Base-by-base conservation (phyloP, 1,140 invertebrate species). In the Anastrepha obliqua region DNA sequence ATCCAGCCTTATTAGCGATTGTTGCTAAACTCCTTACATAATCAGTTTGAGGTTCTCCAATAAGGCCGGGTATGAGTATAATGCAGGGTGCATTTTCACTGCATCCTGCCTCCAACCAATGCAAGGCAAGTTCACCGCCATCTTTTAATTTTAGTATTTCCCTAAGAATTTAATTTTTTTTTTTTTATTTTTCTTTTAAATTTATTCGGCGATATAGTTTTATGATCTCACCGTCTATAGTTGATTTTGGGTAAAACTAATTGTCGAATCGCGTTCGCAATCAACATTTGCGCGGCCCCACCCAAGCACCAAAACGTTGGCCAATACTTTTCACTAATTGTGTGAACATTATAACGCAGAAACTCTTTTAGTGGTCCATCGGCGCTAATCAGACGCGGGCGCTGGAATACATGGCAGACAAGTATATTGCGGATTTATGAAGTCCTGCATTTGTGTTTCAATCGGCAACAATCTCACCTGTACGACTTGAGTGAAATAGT, bases 91-190 rank as follows among this genome's bases (percentile, higher is more conserved):
- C 93, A 42, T 87, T 39, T 88, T 94, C 93, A 17, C 91, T 88
- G 86, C 93, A 94, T 88, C 93, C 90, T 59, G 94, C 88, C 85
- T 94, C 94, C 20, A 93, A 91, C 97, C 97, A 98, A 93, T 98
- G 97, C 85, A 98, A 93, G 8, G 96, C 96, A 17, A 98, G 95
- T 93, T 97, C 95, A 11, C 97, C 97, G 44, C 97, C 97, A 94
- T 98, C 97, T 59, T 95, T 94, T 87, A 97, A 93, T 65, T 93
- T 93, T 88, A 98, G 90, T 88, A 97, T 94, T 94, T 97, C 96
- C 89, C 97, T 97, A 90, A 29, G 44, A 85, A 67, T 62, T 47
- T 62, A 86, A 58, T 44, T 9, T 86, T 59, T 13, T 9, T 86
- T 59, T 13, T 29, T 29, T 29, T 29, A 29, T 29, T 29, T 29